These are phyloP conservation scores for Aegypius monachus DNA, from an alignment of 2,113 vertebrate genomes.

Conservation along the genomic window DNA sequence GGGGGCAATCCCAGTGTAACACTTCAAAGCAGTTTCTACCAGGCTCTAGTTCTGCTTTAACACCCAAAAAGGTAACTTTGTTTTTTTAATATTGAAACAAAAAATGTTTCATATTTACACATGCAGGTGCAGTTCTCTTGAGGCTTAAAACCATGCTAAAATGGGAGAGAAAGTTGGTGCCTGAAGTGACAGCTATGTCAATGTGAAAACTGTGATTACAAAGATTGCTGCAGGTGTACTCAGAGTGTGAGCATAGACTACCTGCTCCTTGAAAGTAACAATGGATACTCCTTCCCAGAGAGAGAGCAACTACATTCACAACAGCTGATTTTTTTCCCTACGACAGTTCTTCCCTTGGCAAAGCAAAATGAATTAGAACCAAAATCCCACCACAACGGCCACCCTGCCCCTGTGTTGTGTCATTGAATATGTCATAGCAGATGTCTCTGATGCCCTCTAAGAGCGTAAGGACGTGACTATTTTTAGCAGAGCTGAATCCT, in stretches of 20 bases:
- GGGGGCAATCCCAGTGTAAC: not conserved
- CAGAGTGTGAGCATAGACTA: not conserved
- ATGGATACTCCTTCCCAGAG: not conserved
- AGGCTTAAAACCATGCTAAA: not conserved
- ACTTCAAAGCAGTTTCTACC: not conserved
- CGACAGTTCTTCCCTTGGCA: not conserved
- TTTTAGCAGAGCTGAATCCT: not conserved
- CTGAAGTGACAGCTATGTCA: not conserved
- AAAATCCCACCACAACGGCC: not conserved
- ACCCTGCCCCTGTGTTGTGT: not conserved
- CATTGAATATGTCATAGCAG: not conserved
- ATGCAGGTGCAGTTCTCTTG: not conserved
- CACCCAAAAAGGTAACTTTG: not conserved
- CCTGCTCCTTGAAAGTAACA: not conserved
- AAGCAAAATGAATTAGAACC: not conserved
- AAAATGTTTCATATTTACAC: not conserved
- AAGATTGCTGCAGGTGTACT: not conserved
- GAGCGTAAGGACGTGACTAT: not conserved
- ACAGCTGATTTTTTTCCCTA: not conserved
- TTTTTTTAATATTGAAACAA: not conserved
- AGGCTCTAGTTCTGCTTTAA: not conserved
- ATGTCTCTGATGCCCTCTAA: not conserved
- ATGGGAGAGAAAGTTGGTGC: not conserved
- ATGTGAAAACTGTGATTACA: not conserved
- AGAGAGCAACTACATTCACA: not conserved